Evolutionary conservation across 1,140 invertebrate species (phyloP).

Genomic region (Camponotus pennsylvanicus): DNA sequence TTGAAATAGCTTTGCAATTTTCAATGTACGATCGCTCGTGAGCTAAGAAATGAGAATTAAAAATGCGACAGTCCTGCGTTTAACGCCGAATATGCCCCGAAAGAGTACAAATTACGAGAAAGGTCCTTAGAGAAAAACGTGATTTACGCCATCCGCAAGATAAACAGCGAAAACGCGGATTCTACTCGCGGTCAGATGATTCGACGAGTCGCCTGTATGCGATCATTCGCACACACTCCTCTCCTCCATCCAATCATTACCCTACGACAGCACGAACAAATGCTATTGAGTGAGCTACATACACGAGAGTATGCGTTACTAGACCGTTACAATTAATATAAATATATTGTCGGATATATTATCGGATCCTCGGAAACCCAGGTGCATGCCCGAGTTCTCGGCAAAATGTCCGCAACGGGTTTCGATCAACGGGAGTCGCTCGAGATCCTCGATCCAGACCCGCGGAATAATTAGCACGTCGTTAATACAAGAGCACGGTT

Average conservation of each 20-base stretch:
- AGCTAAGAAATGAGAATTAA: background rate
- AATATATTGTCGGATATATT: slow-evolving; percentile 79
- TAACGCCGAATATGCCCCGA: background rate
- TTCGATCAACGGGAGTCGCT: slow-evolving; percentile 22
- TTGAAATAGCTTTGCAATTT: background rate
- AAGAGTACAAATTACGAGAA: too few species aligned
- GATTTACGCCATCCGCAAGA: background rate
- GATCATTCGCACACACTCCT: background rate
- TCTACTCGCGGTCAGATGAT: slow-evolving; percentile 15
- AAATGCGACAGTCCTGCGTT: background rate
- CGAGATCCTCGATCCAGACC: slow-evolving; percentile 13
- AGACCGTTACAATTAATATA: slow-evolving; percentile 76
- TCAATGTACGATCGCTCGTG: background rate
- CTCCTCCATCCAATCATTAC: slow-evolving; percentile 29
- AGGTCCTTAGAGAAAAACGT: background rate
- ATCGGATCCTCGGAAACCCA: slow-evolving; percentile 52
- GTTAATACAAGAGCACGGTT: slow-evolving; percentile 21
- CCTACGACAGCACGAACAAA: slow-evolving; percentile 58
- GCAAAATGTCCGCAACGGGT: slow-evolving; percentile 12
- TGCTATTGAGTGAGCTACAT: slow-evolving; percentile 72
- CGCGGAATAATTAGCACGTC: slow-evolving; percentile 36
- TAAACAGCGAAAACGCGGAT: background rate
- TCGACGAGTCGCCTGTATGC: slow-evolving; percentile 13
- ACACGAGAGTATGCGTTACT: slow-evolving; percentile 68
- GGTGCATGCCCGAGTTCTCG: slow-evolving; percentile 30